Percentiles rank a stretch among this genome's conserved stretches.
phyloP scores from a whole-genome alignment of 2,888 invertebrate genomes.

The Incurvaria masculella region DNA sequence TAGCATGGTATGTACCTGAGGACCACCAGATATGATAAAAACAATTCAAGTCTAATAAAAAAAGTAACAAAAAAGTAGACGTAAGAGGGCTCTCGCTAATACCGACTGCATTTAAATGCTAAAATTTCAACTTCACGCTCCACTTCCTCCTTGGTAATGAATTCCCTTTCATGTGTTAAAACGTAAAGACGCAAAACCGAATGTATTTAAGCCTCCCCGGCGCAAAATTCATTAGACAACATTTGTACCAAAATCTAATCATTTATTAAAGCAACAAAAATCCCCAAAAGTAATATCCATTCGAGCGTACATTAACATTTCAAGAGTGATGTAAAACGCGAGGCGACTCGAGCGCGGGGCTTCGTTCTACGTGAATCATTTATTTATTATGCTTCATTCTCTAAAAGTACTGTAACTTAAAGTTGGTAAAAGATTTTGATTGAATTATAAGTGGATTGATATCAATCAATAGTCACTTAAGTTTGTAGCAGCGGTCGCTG shows the following conservation, averaged over 20 bases:
- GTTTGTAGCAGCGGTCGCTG: too few relatives aligned
- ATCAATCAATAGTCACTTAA: too few relatives aligned
- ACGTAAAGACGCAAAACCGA: conserved; percentile 25
- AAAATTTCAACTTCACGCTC: background rate
- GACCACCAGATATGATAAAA: too few relatives aligned
- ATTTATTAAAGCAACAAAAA: conserved; percentile 53
- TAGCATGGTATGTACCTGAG: too few relatives aligned
- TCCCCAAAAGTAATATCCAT: conserved; percentile 51
- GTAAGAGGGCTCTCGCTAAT: too few relatives aligned
- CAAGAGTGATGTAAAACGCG: conserved; percentile 25
- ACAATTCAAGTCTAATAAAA: too few relatives aligned
- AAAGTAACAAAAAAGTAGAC: too few relatives aligned
- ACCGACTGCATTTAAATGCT: background rate
- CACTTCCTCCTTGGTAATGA: conserved; percentile 19
- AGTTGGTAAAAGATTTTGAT: too few relatives aligned
- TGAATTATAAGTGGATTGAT: too few relatives aligned
- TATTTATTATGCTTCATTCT: too few relatives aligned
- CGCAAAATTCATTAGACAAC: conserved; percentile 50
- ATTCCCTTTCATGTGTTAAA: conserved; percentile 35
- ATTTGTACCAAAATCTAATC: conserved; percentile 49
- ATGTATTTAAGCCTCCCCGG: conserved; percentile 22
- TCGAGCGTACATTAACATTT: conserved; percentile 43
- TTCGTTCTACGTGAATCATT: too few relatives aligned
- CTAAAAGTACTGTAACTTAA: too few relatives aligned
- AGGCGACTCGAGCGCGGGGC: background rate